Conservation (phyloP, 2,113 vertebrate genomes). For the Ciconia boyciana region DNA sequence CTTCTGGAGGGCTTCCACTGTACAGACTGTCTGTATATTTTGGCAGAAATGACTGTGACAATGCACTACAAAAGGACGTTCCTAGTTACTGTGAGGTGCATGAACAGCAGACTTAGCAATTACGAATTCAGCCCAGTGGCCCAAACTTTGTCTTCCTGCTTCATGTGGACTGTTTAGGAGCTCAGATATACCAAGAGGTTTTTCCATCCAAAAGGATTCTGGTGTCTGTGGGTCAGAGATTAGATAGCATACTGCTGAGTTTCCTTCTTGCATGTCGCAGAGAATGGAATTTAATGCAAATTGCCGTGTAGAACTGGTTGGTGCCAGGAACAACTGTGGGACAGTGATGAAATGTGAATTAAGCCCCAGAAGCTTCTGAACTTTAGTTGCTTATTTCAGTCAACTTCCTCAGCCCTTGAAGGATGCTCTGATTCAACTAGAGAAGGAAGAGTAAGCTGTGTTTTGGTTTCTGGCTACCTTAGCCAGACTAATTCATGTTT, state of each 20-base stretch:
- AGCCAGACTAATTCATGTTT: neutral
- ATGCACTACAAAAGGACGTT: rapidly evolving
- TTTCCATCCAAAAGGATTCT: neutral
- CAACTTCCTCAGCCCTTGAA: neutral
- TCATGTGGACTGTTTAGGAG: neutral
- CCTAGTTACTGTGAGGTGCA: neutral
- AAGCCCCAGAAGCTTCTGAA: neutral
- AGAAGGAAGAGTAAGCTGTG: neutral
- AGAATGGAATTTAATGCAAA: neutral
- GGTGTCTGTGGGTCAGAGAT: neutral
- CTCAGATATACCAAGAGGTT: rapidly evolving
- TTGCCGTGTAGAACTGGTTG: neutral
- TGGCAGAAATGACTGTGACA: neutral
- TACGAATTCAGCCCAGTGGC: neutral
- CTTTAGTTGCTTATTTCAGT: neutral
- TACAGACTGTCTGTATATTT: neutral
- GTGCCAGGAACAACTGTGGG: neutral
- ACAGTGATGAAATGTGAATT: neutral
- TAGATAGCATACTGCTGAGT: neutral
- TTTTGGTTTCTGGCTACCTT: neutral
- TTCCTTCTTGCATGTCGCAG: neutral
- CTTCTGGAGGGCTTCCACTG: neutral
- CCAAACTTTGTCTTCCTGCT: neutral
- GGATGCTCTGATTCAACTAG: neutral
- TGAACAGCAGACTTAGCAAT: neutral